Evolutionary conservation across 2,888 invertebrate species (phyloP).

Genomic region (Patella depressa): DNA sequence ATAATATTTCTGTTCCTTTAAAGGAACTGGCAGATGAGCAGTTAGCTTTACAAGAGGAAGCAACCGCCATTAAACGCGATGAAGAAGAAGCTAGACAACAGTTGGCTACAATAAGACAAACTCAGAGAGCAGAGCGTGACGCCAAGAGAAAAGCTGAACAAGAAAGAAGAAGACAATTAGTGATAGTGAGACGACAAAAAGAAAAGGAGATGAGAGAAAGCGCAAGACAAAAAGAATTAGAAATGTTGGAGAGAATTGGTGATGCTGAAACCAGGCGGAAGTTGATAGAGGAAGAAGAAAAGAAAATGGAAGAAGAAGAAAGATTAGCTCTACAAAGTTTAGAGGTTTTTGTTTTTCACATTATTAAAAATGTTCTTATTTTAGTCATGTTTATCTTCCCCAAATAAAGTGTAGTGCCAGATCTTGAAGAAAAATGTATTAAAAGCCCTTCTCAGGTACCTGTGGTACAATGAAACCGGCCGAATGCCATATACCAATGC

Average conservation of each 20-base stretch:
- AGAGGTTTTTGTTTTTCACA: slow-evolving; percentile 30
- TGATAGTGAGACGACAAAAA: slow-evolving; percentile 46
- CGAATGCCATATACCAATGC: too few relatives aligned
- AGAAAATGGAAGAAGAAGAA: slow-evolving; percentile 54
- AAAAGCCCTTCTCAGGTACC: too few relatives aligned
- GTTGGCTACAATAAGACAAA: slow-evolving; percentile 49
- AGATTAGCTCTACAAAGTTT: slow-evolving; percentile 48
- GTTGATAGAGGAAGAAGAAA: slow-evolving; percentile 54
- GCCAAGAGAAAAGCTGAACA: slow-evolving; percentile 53
- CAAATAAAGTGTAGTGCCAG: too few relatives aligned
- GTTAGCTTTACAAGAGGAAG: slow-evolving; percentile 52
- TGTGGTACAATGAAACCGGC: too few relatives aligned
- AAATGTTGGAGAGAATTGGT: slow-evolving; percentile 60
- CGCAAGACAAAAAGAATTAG: slow-evolving; percentile 55
- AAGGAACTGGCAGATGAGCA: slow-evolving; percentile 55
- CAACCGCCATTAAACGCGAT: slow-evolving; percentile 53
- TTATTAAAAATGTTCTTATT: too few relatives aligned
- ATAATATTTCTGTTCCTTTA: background rate
- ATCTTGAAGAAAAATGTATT: too few relatives aligned
- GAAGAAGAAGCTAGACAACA: slow-evolving; percentile 60
- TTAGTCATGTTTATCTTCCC: too few relatives aligned
- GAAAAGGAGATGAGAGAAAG: slow-evolving; percentile 56
- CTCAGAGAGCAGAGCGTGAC: slow-evolving; percentile 59
- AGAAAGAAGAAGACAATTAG: slow-evolving; percentile 57
- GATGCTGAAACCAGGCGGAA: slow-evolving; percentile 56